phyloP scores from a whole-genome alignment of 2,113 vertebrate genomes.

The Ochotona princeps region DNA sequence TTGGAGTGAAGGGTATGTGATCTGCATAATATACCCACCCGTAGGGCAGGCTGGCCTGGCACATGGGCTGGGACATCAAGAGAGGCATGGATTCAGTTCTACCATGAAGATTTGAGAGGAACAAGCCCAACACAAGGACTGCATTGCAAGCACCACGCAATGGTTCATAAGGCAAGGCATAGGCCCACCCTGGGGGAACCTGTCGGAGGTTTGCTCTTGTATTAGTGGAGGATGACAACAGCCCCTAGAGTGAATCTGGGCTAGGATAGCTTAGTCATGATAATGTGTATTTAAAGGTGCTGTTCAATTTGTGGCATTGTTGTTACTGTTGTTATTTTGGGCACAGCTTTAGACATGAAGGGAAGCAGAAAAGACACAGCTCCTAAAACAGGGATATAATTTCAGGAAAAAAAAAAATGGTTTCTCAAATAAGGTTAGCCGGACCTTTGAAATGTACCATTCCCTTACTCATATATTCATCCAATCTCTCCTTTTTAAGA shows the following conservation, averaged over 20 bases:
- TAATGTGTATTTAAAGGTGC: slow-evolving; percentile 28
- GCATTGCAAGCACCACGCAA: not conserved
- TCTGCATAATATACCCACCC: not conserved
- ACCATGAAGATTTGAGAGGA: not conserved
- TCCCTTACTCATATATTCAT: not conserved
- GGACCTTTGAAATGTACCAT: not conserved
- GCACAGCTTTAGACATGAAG: not conserved
- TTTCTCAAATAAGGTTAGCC: not conserved
- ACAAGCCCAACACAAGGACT: not conserved
- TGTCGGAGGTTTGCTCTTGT: not conserved
- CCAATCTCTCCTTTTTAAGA: not conserved
- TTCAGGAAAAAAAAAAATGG: not conserved
- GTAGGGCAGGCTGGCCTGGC: too few relatives aligned
- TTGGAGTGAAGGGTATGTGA: not conserved
- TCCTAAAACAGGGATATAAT: not conserved
- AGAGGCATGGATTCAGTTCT: not conserved
- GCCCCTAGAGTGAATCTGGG: not conserved
- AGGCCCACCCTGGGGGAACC: not conserved
- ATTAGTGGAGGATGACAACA: not conserved
- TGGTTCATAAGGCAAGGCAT: too few relatives aligned
- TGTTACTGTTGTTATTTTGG: not conserved
- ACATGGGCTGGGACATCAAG: not conserved
- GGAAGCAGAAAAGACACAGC: not conserved
- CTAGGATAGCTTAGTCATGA: not conserved
- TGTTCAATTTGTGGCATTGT: not conserved